phyloP scores from a whole-genome alignment of 2,797 vertebrate genomes.

The Emydoidea blandingii region DNA sequence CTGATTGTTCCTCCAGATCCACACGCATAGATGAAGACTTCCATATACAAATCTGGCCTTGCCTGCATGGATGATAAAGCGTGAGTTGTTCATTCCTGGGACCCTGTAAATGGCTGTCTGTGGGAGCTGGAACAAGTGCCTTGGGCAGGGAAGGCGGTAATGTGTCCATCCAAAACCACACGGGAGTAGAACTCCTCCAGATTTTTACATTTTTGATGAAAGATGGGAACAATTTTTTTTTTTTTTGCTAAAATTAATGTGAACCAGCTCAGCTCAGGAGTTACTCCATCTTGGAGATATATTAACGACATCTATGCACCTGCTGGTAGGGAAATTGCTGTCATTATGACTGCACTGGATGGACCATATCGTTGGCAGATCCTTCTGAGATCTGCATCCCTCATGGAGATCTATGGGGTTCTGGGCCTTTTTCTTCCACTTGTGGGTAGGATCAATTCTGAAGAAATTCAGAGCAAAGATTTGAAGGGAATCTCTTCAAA shows the following conservation, averaged over 20 bases:
- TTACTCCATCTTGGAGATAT: neutral
- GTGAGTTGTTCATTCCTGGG: neutral
- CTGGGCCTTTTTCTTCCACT: neutral
- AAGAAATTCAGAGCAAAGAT: neutral
- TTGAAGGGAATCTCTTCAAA: neutral
- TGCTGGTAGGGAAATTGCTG: neutral
- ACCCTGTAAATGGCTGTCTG: neutral
- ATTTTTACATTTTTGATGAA: neutral
- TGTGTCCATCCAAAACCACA: neutral
- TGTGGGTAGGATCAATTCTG: neutral
- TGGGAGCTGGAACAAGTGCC: neutral
- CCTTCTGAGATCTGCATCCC: neutral
- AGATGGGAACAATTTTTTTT: neutral
- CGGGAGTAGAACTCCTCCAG: neutral
- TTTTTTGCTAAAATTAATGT: neutral
- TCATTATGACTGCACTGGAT: neutral
- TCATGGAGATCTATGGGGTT: neutral
- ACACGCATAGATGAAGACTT: neutral
- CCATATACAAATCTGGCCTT: neutral
- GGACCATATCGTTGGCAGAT: accelerated
- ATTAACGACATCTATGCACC: neutral
- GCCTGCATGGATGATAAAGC: neutral
- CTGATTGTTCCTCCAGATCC: neutral
- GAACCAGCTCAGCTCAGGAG: neutral
- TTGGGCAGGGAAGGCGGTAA: neutral